Conservation (phyloP, 2,113 vertebrate species). For the Odobenus rosmarus region DNA sequence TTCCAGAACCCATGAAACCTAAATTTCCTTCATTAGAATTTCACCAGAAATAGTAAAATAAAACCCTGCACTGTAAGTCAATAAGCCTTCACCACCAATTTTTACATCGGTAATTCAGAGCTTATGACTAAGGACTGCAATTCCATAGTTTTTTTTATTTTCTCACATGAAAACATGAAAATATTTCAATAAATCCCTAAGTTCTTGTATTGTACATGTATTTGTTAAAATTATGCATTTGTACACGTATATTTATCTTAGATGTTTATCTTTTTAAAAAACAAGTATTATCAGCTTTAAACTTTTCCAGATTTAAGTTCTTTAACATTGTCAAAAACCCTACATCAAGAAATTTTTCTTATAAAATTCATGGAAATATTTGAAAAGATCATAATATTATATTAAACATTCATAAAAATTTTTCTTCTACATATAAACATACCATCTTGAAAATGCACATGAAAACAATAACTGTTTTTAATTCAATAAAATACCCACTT, state of each 20-base stretch:
- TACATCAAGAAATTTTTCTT: background rate
- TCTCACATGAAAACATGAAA: background rate
- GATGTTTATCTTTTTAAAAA: background rate
- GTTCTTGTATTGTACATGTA: background rate
- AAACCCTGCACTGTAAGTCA: background rate
- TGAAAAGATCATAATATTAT: constrained; percentile 11
- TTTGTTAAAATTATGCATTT: background rate
- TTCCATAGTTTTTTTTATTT: background rate
- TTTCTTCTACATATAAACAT: background rate
- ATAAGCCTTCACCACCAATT: background rate
- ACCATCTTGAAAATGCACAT: background rate
- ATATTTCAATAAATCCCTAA: background rate
- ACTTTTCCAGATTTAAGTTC: background rate
- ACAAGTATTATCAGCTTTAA: background rate
- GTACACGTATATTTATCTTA: background rate
- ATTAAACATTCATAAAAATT: background rate
- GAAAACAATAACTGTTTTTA: background rate
- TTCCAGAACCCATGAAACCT: background rate
- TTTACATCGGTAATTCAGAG: constrained; percentile 5
- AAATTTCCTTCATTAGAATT: constrained; percentile 23
- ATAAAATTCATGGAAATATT: background rate
- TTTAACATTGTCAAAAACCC: background rate
- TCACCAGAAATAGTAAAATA: constrained; percentile 42
- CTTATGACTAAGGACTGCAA: background rate
- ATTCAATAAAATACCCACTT: background rate